Conservation (phyloP, 2,113 vertebrate species). For the Trogon surrucura region DNA sequence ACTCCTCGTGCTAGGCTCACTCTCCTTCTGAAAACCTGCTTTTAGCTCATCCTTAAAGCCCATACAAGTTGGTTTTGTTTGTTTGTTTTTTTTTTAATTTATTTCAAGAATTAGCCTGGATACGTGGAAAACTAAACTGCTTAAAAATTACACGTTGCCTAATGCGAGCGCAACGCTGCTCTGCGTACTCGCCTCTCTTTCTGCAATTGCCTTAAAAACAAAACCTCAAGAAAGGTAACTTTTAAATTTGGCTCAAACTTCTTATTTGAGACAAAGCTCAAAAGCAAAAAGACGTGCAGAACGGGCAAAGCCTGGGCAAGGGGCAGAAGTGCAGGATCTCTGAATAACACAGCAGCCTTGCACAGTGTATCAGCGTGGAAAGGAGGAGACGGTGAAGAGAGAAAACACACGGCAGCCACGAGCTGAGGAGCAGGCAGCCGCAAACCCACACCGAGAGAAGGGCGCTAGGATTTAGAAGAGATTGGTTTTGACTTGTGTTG, state of each 20-base stretch:
- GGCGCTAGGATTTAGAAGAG: background rate
- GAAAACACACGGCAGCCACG: background rate
- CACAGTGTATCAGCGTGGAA: background rate
- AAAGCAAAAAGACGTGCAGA: background rate
- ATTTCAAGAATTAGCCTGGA: background rate
- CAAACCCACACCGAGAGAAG: background rate
- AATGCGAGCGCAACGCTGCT: background rate
- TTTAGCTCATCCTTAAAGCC: background rate
- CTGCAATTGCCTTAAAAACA: background rate
- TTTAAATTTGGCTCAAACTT: background rate
- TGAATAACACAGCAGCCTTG: background rate
- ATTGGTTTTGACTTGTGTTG: background rate
- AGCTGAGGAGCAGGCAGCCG: background rate
- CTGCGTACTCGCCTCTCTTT: background rate
- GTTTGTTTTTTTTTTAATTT: too few relatives aligned
- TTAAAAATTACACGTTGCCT: background rate
- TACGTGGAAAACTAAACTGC: background rate
- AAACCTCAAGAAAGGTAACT: too few relatives aligned
- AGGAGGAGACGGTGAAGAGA: background rate
- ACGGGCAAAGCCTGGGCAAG: background rate
- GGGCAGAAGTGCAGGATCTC: background rate
- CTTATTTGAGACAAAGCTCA: background rate
- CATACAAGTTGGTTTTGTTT: too few relatives aligned
- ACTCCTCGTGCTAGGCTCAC: background rate
- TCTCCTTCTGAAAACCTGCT: background rate